Percentiles rank a stretch among this genome's conserved stretches.
Conservation (phyloP, 2,797 vertebrate genomes). For the Liasis olivaceus region DNA sequence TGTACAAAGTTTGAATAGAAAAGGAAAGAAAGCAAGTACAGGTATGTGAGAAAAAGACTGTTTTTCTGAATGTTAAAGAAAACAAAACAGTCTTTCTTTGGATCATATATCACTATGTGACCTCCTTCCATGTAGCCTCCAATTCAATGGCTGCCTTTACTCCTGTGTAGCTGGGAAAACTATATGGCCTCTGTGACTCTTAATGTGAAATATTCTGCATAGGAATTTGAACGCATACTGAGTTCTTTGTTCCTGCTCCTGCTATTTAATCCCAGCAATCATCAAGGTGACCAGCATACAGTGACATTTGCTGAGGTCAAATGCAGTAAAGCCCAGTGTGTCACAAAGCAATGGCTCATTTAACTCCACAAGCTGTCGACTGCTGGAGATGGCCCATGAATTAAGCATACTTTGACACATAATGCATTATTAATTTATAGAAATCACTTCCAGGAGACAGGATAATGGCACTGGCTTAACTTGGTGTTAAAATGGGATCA, state of each 20-base stretch:
- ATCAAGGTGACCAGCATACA: background rate
- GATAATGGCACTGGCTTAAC: background rate
- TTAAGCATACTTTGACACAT: constrained; percentile 7
- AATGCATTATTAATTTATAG: background rate
- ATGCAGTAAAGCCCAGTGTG: background rate
- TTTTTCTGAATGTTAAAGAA: background rate
- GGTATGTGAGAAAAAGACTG: background rate
- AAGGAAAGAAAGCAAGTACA: background rate
- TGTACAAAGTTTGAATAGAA: background rate
- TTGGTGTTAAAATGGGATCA: background rate
- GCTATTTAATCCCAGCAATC: constrained; percentile 39
- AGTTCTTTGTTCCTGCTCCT: constrained; percentile 28
- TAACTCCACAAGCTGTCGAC: constrained; percentile 2
- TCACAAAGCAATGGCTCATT: constrained; percentile 33
- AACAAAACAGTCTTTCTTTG: constrained; percentile 11
- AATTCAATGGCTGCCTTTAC: background rate
- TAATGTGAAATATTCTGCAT: constrained; percentile 38
- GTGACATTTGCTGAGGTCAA: constrained; percentile 26
- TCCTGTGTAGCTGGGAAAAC: background rate
- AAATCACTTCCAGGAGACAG: background rate
- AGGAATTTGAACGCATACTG: background rate
- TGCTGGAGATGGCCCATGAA: background rate
- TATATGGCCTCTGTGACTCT: background rate
- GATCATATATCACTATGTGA: background rate
- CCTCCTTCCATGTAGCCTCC: background rate